phyloP scores from a whole-genome alignment of 2,113 vertebrate species.

The Macrotis lagotis region DNA sequence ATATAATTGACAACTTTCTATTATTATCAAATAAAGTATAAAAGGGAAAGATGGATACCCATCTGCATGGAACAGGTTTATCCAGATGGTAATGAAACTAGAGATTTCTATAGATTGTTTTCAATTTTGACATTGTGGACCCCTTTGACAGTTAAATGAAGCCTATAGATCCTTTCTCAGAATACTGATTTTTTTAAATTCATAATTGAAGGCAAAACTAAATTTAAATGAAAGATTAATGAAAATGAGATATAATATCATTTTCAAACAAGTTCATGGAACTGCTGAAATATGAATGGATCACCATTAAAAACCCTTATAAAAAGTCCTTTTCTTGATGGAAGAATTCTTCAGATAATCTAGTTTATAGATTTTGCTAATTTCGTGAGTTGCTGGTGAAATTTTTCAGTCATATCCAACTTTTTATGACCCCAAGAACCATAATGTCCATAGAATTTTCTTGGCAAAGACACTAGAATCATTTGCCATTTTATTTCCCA shows the following conservation, averaged over 20 bases:
- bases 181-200: background rate
- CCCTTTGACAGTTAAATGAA: background rate
- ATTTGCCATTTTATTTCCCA: background rate
- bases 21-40: background rate
- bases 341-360: background rate
- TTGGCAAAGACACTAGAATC: background rate
- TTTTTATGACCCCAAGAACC: background rate
- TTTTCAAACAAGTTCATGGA: background rate
- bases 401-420: background rate
- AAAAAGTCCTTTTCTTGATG: background rate
- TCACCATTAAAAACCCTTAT: no score
- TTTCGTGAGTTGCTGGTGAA: background rate
- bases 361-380: background rate
- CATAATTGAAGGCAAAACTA: background rate
- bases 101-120: background rate
- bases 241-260: background rate
- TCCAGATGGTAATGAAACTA: background rate
- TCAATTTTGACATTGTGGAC: background rate
- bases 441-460: background rate
- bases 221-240: background rate
- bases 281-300: background rate
- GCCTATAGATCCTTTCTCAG: background rate
- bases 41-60: background rate
- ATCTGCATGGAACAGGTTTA: background rate
- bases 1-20: background rate